phyloP scores from a whole-genome alignment of 2,797 vertebrate genomes.

The Coregonus suidteri region DNA sequence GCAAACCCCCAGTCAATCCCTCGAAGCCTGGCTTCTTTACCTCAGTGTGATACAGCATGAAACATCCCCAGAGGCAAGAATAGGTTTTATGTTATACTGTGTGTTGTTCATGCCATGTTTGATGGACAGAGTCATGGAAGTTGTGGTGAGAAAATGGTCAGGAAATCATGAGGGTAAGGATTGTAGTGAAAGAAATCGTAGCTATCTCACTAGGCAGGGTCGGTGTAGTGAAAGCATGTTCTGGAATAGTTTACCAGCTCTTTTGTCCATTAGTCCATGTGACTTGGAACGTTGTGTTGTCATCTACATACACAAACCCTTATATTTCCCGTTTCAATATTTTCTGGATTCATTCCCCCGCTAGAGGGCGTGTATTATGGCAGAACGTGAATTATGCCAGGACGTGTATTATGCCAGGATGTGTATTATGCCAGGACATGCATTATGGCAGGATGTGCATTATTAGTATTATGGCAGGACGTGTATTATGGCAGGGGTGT shows the following conservation, averaged over 20 bases:
- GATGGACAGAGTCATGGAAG: conserved; percentile 11
- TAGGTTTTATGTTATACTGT: conserved; percentile 26
- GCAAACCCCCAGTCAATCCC: conserved; percentile 51
- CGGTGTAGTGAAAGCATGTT: background rate
- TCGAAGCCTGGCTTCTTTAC: conserved; percentile 33
- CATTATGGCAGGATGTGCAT: no score
- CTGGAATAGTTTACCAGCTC: no score
- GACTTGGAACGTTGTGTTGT: conserved; percentile 15
- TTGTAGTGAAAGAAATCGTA: background rate
- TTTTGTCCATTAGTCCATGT: no score
- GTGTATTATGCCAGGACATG: background rate
- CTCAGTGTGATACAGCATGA: conserved; percentile 35
- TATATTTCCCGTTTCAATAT: conserved; percentile 35
- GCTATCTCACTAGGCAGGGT: background rate
- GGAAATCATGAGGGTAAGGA: conserved; percentile 11
- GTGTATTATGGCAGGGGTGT: background rate
- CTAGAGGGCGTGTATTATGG: background rate
- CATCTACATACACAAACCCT: conserved; percentile 23
- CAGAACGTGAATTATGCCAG: conserved; percentile 33
- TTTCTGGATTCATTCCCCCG: background rate
- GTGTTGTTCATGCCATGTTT: background rate
- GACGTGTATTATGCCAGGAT: conserved; percentile 9
- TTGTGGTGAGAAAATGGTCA: conserved; percentile 20
- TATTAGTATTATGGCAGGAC: background rate
- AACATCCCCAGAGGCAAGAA: conserved; percentile 32